phyloP scores from a whole-genome alignment of 37 sponge, comb jelly and placozoan genomes.

The Halisarca cf. caerulea region DNA sequence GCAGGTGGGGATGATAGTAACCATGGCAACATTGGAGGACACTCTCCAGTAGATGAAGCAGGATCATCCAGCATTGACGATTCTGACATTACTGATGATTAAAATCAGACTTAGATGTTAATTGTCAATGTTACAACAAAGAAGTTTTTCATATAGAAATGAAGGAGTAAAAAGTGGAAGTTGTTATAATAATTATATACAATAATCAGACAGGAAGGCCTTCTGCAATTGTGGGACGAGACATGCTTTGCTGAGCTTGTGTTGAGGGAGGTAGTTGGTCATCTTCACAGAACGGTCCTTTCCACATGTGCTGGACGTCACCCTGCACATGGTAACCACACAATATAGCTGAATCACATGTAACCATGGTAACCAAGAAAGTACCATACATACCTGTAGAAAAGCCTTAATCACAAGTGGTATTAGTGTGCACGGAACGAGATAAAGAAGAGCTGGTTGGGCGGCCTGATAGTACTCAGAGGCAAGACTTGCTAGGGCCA shows the following conservation, averaged over 20 bases:
- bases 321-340: slow-evolving; percentile 38
- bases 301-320: slow-evolving; percentile 59
- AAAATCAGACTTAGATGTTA: too few species aligned
- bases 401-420: slow-evolving; percentile 60
- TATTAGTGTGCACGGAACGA: slow-evolving; percentile 62
- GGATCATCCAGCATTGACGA: too few species aligned
- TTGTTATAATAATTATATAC: too few species aligned
- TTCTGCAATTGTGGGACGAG: too few species aligned
- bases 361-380: too few species aligned
- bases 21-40: too few species aligned
- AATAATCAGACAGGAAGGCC: neutral
- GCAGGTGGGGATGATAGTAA: neutral
- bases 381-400: slow-evolving; percentile 43
- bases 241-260: too few species aligned
- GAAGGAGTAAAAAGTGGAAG: too few species aligned
- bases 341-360: neutral
- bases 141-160: too few species aligned
- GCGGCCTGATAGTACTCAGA: slow-evolving; percentile 43
- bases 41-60: too few species aligned
- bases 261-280: neutral
- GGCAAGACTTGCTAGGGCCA: slow-evolving; percentile 38
- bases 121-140: too few species aligned
- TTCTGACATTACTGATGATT: too few species aligned
- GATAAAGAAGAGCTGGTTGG: slow-evolving; percentile 80
- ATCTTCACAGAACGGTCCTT: slow-evolving; percentile 48